Evolutionary conservation across 2,113 vertebrate genomes (phyloP).

Genomic region (Austrofundulus limnaeus): DNA sequence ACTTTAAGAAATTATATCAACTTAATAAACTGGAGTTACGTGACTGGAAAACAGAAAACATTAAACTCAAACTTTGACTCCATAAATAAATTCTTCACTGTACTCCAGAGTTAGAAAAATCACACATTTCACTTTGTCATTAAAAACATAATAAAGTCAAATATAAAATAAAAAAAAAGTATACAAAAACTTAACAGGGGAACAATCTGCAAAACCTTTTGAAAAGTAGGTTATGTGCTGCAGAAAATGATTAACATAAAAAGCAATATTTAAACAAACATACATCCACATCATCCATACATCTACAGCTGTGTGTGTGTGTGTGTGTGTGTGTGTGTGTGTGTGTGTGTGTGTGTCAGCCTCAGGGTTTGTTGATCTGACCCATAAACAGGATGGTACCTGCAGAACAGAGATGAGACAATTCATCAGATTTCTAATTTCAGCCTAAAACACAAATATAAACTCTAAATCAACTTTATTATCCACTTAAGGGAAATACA

Average conservation of each 20-base stretch:
- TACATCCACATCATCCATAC: slow-evolving; percentile 56
- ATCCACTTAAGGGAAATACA: no score
- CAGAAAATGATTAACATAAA: slow-evolving; percentile 56
- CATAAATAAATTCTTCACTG: slow-evolving; percentile 45
- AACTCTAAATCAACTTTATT: background rate
- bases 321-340: no score
- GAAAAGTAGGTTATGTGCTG: slow-evolving; percentile 45
- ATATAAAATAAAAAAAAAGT: slow-evolving; percentile 16
- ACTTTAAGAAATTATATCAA: slow-evolving; percentile 7
- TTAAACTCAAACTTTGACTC: slow-evolving; percentile 31
- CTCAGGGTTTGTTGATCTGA: slow-evolving; percentile 92
- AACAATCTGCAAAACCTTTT: slow-evolving; percentile 51
- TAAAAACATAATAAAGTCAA: slow-evolving; percentile 54
- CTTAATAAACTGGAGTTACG: slow-evolving; percentile 33
- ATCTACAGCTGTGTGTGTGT: slow-evolving; percentile 42
- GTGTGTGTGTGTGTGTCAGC: background rate
- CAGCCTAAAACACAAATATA: background rate
- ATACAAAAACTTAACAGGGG: slow-evolving; percentile 45
- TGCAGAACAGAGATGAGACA: slow-evolving; percentile 51
- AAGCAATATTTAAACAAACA: slow-evolving; percentile 61
- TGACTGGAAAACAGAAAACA: slow-evolving; percentile 9
- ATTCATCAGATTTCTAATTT: background rate
- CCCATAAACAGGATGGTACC: slow-evolving; percentile 95
- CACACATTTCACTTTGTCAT: slow-evolving; percentile 59
- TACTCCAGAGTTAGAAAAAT: slow-evolving; percentile 32